A percentile compares a stretch with the other conserved stretches of the same genome.
These are phyloP conservation scores for Phataginus tetradactyla DNA, from an alignment of 2,797 vertebrate genomes.

Conservation along the genomic window DNA sequence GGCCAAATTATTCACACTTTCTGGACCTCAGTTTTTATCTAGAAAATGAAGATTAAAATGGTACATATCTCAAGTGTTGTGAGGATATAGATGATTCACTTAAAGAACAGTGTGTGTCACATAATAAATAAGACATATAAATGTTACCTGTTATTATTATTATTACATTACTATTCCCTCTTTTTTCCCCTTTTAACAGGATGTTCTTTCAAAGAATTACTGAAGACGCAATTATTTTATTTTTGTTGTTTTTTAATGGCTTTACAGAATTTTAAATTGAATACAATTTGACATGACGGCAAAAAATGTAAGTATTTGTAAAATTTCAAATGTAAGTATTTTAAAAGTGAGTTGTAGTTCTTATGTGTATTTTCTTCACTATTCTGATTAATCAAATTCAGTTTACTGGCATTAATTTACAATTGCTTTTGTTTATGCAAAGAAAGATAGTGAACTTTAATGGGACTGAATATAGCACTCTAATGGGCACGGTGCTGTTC, in stretches of 20 bases:
- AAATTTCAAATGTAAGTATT: not conserved
- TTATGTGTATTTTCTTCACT: not conserved
- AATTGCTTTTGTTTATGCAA: slow-evolving; percentile 23
- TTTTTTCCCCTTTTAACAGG: slow-evolving; percentile 82
- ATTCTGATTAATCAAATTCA: slow-evolving; percentile 25
- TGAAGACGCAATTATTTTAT: slow-evolving; percentile 81
- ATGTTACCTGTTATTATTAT: slow-evolving; percentile 20
- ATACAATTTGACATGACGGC: slow-evolving; percentile 85
- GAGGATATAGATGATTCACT: not conserved
- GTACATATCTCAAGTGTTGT: not conserved
- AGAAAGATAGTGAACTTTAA: slow-evolving; percentile 1
- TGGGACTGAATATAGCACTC: not conserved
- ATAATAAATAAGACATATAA: slow-evolving; percentile 40
- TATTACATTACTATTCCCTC: slow-evolving; percentile 72
- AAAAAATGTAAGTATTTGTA: slow-evolving; percentile 87
- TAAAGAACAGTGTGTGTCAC: not conserved
- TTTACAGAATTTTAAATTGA: slow-evolving; percentile 83
- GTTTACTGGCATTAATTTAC: not conserved
- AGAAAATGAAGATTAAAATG: slow-evolving; percentile 49
- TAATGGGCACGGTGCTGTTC: not conserved
- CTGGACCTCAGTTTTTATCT: slow-evolving; percentile 2
- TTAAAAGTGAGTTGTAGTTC: not conserved
- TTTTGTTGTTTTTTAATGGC: slow-evolving; percentile 80
- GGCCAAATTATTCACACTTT: not conserved
- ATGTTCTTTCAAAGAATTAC: slow-evolving; percentile 79